These are phyloP conservation scores for Pseudomyrmex sp. DNA, from an alignment of 1,140 invertebrate species.

Conservation along the genomic window DNA sequence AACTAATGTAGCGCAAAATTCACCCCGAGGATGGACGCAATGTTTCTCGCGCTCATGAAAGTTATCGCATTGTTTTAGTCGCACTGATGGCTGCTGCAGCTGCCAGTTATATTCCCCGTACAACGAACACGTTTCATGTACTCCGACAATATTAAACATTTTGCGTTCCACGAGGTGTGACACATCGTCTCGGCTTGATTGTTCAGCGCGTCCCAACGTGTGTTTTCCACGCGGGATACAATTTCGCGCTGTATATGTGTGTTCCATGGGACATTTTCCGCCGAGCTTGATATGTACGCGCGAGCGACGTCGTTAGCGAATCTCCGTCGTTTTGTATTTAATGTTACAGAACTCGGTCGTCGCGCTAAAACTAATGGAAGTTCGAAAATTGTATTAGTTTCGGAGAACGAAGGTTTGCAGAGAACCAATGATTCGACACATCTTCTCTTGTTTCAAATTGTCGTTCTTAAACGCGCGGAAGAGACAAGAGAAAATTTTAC, in stretches of 20 bases:
- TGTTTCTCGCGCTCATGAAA: slow-evolving; percentile 15
- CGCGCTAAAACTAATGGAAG: slow-evolving; percentile 12
- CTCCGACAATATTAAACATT: slow-evolving; percentile 45
- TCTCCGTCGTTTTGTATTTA: slow-evolving; percentile 5
- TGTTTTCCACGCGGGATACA: slow-evolving; percentile 24
- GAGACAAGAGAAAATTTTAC: background rate
- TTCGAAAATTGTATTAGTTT: background rate
- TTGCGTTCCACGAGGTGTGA: slow-evolving; percentile 37
- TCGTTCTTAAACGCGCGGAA: background rate
- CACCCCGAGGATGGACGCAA: background rate
- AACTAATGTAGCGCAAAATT: background rate
- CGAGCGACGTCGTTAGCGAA: slow-evolving; percentile 23
- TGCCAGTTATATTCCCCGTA: slow-evolving; percentile 9
- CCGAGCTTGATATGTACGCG: background rate
- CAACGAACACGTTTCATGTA: slow-evolving; percentile 20
- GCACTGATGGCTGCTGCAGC: slow-evolving; percentile 20
- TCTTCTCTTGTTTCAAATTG: too few species aligned
- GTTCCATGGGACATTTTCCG: slow-evolving; percentile 43
- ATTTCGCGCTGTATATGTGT: background rate
- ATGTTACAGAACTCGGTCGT: slow-evolving; percentile 16
- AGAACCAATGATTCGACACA: too few species aligned
- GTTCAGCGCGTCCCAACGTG: slow-evolving; percentile 28
- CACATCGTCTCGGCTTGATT: slow-evolving; percentile 37
- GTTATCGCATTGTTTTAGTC: slow-evolving; percentile 50
- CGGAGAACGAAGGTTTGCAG: background rate